These are phyloP conservation scores for Labeo calbasu DNA, from an alignment of 2,797 vertebrate genomes.

Conservation along the genomic window DNA sequence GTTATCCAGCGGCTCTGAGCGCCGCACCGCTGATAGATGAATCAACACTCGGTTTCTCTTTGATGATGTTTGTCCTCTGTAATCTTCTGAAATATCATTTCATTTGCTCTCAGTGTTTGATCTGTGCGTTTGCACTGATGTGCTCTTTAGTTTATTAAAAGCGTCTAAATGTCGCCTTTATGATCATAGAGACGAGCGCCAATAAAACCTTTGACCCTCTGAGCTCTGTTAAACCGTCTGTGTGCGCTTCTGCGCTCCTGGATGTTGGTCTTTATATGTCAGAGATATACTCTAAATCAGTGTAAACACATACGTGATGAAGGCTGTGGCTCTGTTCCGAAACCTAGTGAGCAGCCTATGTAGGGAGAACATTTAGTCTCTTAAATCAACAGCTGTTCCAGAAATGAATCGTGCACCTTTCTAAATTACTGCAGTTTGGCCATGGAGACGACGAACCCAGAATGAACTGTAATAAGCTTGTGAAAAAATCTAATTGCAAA, in stretches of 20 bases:
- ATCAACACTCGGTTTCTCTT: background rate
- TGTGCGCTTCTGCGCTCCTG: background rate
- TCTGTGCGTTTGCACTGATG: slow-evolving; percentile 4
- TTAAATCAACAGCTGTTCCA: background rate
- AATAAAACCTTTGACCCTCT: slow-evolving; percentile 11
- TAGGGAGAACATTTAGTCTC: background rate
- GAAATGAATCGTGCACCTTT: background rate
- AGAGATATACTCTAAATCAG: background rate
- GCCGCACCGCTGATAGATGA: background rate
- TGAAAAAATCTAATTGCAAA: background rate
- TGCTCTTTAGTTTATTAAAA: slow-evolving; percentile 27
- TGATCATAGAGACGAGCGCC: background rate
- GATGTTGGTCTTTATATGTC: background rate
- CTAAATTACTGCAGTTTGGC: background rate
- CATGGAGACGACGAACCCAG: background rate
- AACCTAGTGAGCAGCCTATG: background rate
- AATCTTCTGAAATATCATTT: slow-evolving; percentile 22
- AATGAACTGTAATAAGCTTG: background rate
- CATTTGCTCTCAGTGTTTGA: slow-evolving; percentile 11
- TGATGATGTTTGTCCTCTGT: slow-evolving; percentile 27
- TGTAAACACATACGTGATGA: background rate
- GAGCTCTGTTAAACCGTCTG: background rate
- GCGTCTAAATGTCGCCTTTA: background rate
- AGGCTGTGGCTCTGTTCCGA: background rate
- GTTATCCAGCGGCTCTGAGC: background rate